Conservation (phyloP, 2,888 invertebrate genomes). For the Strigamia transsilvanica region DNA sequence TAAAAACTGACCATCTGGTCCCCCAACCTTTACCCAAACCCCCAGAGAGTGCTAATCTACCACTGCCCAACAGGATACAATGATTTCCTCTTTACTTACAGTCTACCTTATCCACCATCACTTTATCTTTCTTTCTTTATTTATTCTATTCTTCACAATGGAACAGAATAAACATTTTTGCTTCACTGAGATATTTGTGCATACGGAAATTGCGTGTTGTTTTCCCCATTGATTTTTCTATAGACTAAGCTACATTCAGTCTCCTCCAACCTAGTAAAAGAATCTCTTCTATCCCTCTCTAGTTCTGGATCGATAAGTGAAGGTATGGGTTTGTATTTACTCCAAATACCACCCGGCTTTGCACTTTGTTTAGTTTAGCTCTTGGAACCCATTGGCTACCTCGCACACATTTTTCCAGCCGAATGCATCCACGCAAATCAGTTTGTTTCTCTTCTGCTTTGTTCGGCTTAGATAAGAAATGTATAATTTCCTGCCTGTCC, state of each 20-base stretch:
- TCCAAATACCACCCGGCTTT: neutral
- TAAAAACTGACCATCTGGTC: too few species aligned
- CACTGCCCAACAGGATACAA: too few species aligned
- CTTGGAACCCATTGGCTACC: neutral
- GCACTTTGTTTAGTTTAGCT: neutral
- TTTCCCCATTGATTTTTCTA: neutral
- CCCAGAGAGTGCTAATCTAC: too few species aligned
- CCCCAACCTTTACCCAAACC: too few species aligned
- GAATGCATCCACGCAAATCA: neutral
- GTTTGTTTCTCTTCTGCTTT: neutral
- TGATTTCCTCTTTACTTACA: too few species aligned
- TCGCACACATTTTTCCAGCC: neutral
- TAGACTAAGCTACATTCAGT: neutral
- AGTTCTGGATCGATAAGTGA: neutral
- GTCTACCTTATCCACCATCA: too few species aligned
- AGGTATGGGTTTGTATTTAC: neutral
- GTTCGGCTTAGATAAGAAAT: slow-evolving; percentile 8
- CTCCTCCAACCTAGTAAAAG: neutral
- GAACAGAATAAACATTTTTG: too few species aligned
- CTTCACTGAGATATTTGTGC: neutral
- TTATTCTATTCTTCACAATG: too few species aligned
- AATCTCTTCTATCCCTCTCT: neutral
- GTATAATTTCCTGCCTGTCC: neutral
- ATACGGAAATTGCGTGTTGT: neutral
- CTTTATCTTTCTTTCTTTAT: too few species aligned